These are phyloP conservation scores for Daktulosphaira vitifoliae DNA, from an alignment of 1,140 invertebrate species.

Conservation along the genomic window DNA sequence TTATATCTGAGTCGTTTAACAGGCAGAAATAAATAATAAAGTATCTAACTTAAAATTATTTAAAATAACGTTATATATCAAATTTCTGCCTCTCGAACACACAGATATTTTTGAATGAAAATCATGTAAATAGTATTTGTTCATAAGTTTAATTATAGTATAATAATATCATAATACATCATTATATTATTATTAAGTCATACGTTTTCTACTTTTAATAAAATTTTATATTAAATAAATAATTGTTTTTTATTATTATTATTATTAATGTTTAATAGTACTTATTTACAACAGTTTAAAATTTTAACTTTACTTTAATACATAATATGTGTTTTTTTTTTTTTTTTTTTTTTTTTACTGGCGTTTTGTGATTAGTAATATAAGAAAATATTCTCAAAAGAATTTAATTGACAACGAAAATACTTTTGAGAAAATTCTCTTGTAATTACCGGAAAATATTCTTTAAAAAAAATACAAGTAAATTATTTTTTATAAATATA, in stretches of 20 bases:
- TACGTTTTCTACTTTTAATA: conserved; percentile 1
- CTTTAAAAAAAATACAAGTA: too few relatives aligned
- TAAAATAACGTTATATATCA: neutral
- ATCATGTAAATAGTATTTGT: conserved; percentile 28
- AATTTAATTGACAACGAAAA: too few relatives aligned
- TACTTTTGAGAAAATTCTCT: too few relatives aligned
- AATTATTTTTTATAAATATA: too few relatives aligned
- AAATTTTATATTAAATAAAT: neutral
- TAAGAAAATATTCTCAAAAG: too few relatives aligned
- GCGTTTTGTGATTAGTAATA: conserved; percentile 29
- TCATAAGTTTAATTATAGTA: conserved; percentile 16
- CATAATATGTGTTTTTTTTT: conserved; percentile 2
- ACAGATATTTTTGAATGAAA: conserved; percentile 3
- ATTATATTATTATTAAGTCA: conserved; percentile 3
- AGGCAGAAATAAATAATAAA: conserved; percentile 10
- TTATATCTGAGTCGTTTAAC: conserved; percentile 31
- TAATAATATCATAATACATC: neutral
- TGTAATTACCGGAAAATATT: too few relatives aligned
- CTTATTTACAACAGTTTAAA: neutral
- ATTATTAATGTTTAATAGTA: neutral
- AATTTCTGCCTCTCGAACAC: conserved; percentile 28
- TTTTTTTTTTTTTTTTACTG: conserved; percentile 31
- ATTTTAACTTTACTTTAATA: conserved; percentile 22
- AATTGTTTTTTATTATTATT: neutral
- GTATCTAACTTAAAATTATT: neutral